These are phyloP conservation scores for Semnopithecus entellus DNA, from an alignment of 2,113 vertebrate species.

Conservation along the genomic window DNA sequence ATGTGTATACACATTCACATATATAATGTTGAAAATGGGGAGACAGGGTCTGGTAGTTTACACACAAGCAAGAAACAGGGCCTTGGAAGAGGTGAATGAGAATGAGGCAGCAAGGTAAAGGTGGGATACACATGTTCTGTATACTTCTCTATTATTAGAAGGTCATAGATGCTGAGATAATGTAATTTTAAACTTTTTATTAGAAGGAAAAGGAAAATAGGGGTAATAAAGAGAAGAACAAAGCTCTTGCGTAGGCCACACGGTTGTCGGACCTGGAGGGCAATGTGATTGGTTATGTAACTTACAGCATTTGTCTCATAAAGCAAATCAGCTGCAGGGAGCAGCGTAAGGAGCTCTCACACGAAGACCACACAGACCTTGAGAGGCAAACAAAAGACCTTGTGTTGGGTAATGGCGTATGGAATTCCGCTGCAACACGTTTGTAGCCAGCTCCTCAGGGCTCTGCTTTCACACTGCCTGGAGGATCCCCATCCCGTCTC, in stretches of 20 bases:
- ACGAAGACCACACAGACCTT: not conserved
- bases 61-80: not conserved
- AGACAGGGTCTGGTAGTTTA: too few species aligned
- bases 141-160: not conserved
- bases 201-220: not conserved
- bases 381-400: not conserved
- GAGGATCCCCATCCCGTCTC: not conserved
- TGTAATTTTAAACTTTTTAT: not conserved
- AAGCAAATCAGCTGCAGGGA: not conserved
- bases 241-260: accelerated
- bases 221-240: not conserved
- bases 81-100: not conserved
- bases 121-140: accelerated
- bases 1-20: not conserved
- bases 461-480: not conserved
- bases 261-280: not conserved
- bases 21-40: not conserved
- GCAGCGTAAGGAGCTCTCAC: not conserved
- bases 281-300: accelerated
- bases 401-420: accelerated
- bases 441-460: not conserved
- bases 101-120: not conserved
- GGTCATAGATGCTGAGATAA: not conserved
- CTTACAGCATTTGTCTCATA: not conserved
- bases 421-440: accelerated